Evolutionary conservation across 2,888 invertebrate species (phyloP).

Genomic region (Hermaeophaga mercurialis): DNA sequence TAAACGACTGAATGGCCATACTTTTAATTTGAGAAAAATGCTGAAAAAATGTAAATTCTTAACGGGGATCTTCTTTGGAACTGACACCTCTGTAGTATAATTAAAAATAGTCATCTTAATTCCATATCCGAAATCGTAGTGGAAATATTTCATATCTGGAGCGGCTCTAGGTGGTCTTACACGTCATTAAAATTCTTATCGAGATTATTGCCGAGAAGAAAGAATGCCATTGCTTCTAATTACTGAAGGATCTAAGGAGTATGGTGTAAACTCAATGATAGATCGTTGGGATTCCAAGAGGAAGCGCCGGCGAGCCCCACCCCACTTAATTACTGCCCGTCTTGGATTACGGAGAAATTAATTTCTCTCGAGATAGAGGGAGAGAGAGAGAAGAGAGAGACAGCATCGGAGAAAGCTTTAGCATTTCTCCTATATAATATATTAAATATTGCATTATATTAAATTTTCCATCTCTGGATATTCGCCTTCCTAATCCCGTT

Average conservation of each 20-base stretch:
- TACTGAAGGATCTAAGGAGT: constrained; percentile 41
- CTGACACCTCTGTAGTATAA: neutral
- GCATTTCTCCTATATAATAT: constrained; percentile 56
- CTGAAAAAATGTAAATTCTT: too few relatives aligned
- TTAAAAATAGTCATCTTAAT: constrained; percentile 20
- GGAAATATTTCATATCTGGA: constrained; percentile 32
- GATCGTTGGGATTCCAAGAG: constrained; percentile 54
- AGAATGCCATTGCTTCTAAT: constrained; percentile 41
- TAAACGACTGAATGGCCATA: too few relatives aligned
- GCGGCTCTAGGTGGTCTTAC: constrained; percentile 34
- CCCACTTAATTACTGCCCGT: constrained; percentile 59
- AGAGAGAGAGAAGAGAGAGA: constrained; percentile 27
- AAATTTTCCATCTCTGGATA: constrained; percentile 53
- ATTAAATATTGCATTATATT: constrained; percentile 59
- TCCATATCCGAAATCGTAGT: constrained; percentile 21
- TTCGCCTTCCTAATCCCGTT: constrained; percentile 1
- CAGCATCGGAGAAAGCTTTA: constrained; percentile 34
- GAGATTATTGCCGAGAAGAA: constrained; percentile 41
- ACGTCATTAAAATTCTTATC: constrained; percentile 42
- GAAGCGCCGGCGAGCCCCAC: constrained; percentile 34
- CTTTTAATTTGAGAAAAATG: too few relatives aligned
- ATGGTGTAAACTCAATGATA: constrained; percentile 56
- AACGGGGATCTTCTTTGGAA: too few relatives aligned
- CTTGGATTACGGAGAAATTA: constrained; percentile 59
- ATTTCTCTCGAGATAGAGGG: constrained; percentile 49